Base-by-base conservation (phyloP, 2,888 invertebrate species). In the Hirtodrosophila confusa region DNA sequence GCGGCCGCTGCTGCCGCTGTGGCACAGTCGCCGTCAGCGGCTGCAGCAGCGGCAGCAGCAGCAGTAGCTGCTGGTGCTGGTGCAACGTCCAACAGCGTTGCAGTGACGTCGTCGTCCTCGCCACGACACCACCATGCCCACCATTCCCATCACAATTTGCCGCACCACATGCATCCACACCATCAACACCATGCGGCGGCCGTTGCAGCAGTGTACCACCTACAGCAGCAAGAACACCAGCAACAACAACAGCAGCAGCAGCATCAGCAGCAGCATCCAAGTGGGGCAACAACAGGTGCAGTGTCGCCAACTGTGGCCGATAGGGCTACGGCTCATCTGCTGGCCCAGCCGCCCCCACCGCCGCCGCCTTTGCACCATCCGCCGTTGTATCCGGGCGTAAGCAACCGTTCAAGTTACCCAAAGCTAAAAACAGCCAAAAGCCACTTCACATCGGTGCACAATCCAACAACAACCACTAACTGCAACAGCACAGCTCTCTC, bases 311-410 rank as follows among this genome's bases (percentile, higher is more conserved):
- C 69, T 37, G 47, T 40, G n/a, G 54, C 31, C 31, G 56, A 69
- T 53, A 69, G 62, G 41, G 41, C 55, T 6, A 68, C 63, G 9
- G 51, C 68, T 37, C 65, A 74, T 29, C 47, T 51, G 44, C 56
- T 64, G 50, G 56, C 37, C 17, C 17, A 17, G 45, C 72, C 39
- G 35, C 69, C 51, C 47, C 75, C 75, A 8, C 60, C 72, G 8
- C 63, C 77, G 40, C 70, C 82, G 60, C 80, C 80, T 58, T 78
- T 89, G 68, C 89, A 86, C 76, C 90, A 89, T 76, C 89, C 90
- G 75, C 88, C 91, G 79, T 80, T 90, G 80, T 91, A 90, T 86
- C 88, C 91, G 80, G 91, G 88, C 84, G 90, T 91, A 91, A 91
- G 90, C 88, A 75, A 80, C 44, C 60, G 67, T 76, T 80, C 71